Evolutionary conservation across 2,888 invertebrate genomes (phyloP), one percentile per base, ranked within the genome.

Genomic region (Caenorhabditis macrosperma): DNA sequence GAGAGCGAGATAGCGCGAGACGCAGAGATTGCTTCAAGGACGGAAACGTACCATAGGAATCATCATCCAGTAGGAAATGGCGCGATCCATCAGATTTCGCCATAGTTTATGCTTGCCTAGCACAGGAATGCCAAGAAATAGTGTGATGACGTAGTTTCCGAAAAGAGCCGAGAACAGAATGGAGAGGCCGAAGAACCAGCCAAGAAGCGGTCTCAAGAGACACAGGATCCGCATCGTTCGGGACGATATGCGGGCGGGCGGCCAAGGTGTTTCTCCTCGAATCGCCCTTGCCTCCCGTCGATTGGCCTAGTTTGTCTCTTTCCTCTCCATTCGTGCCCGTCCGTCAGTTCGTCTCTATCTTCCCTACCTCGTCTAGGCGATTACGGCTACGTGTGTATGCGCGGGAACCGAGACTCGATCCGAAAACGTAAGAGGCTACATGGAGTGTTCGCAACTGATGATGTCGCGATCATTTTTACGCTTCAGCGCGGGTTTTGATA

Each of bases 31-130:
- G n/a, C n/a, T n/a, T n/a, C 52, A 57, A 17, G 5, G 1, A 67
- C 15, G 15, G 17, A 9, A 20, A 71, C 82, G 35, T 69, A 90
- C 90, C 85, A 90, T 83, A 10, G 89, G 89, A 61, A 90, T 88
- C 22, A 83, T 82, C 88, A 90, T 89, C 90, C 90, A 90, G 67
- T 89, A 90, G 12, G 85, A 83, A 54, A 90, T 86, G 15, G 89
- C 90, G 50, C 88, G 82, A 77, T 90, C 90, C 88, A 89, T 88
- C 33, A 86, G 46, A 55, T 79, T 74, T 24, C 89, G 50, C 87
- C 87, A 90, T 72, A 81, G 52, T 48, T 78, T 61, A 60, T 89
- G 89, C 12, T 74, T 66, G 33, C 86, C 85, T 15, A 85, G 54
- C 20, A 86, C 28, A 10, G 88, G 72, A 46, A 89, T 69, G 15